These are phyloP conservation scores for Thereva nobilitata DNA, from an alignment of 2,888 invertebrate genomes.

Conservation along the genomic window DNA sequence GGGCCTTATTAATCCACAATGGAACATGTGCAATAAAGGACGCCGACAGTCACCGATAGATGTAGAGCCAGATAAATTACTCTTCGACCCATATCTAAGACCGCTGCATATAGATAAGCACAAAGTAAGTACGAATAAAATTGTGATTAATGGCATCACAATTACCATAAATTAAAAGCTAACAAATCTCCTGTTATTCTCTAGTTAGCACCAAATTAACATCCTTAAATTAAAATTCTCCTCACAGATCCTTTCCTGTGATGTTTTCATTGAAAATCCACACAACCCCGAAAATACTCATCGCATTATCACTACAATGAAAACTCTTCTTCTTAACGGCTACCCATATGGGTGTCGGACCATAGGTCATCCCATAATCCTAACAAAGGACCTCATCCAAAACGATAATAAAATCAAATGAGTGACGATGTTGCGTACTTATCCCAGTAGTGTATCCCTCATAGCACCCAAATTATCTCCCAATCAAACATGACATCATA, in stretches of 20 bases:
- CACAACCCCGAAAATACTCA: no score
- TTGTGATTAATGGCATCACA: neutral
- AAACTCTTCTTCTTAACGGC: no score
- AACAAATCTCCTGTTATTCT: neutral
- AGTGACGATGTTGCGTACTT: slow-evolving; percentile 22
- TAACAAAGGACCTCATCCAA: no score
- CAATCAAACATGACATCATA: slow-evolving; percentile 39
- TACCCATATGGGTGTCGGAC: no score
- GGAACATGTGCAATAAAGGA: slow-evolving; percentile 97
- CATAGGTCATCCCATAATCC: no score
- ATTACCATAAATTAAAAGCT: slow-evolving; percentile 2
- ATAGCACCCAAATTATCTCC: slow-evolving; percentile 35
- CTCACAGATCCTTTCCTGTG: no score
- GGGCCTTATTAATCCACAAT: slow-evolving; percentile 97
- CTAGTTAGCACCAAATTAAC: no score
- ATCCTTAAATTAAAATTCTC: no score
- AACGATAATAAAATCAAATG: slow-evolving; percentile 24
- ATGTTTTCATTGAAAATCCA: no score
- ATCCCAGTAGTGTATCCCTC: slow-evolving; percentile 21
- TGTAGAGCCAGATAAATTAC: slow-evolving; percentile 90
- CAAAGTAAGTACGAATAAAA: slow-evolving; percentile 68
- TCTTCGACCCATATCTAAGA: slow-evolving; percentile 93
- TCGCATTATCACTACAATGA: no score
- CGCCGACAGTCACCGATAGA: slow-evolving; percentile 96
- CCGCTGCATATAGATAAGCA: slow-evolving; percentile 91